Percentiles rank a stretch among this genome's conserved stretches.
These are phyloP conservation scores for Steatocranus sp. DNA, from an alignment of 2,797 vertebrate genomes.

Conservation along the genomic window DNA sequence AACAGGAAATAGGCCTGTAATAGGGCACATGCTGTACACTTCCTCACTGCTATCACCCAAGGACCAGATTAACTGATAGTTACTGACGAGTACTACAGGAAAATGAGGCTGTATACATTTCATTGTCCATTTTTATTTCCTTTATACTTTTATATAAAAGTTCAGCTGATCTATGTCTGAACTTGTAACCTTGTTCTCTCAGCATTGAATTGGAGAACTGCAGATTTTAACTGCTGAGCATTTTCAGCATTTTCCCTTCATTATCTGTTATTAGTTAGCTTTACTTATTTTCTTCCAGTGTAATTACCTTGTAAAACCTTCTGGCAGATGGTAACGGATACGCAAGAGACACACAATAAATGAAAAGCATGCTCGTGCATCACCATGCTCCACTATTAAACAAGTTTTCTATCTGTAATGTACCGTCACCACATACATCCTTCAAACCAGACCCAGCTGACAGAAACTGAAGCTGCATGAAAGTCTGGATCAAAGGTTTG, in stretches of 20 bases:
- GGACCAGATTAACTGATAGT: neutral
- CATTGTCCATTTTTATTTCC: neutral
- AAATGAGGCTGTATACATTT: neutral
- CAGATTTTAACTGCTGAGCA: neutral
- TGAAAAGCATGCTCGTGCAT: conserved; percentile 3
- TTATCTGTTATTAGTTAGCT: neutral
- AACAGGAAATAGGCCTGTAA: conserved; percentile 21
- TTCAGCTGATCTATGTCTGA: neutral
- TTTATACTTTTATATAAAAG: neutral
- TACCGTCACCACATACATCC: neutral
- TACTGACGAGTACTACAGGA: neutral
- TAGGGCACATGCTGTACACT: neutral
- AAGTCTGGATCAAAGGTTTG: neutral
- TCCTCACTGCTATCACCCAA: neutral
- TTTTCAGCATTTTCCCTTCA: neutral
- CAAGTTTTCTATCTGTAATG: neutral
- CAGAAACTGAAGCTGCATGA: neutral
- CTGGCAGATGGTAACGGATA: neutral
- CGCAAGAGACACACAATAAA: neutral
- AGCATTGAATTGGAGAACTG: neutral
- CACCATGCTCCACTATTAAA: neutral
- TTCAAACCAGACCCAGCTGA: neutral
- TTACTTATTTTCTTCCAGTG: neutral
- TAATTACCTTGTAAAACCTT: neutral
- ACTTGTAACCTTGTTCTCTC: neutral